These are phyloP conservation scores for Proctacanthus coquilletti DNA, from an alignment of 1,140 invertebrate genomes.

Conservation along the genomic window DNA sequence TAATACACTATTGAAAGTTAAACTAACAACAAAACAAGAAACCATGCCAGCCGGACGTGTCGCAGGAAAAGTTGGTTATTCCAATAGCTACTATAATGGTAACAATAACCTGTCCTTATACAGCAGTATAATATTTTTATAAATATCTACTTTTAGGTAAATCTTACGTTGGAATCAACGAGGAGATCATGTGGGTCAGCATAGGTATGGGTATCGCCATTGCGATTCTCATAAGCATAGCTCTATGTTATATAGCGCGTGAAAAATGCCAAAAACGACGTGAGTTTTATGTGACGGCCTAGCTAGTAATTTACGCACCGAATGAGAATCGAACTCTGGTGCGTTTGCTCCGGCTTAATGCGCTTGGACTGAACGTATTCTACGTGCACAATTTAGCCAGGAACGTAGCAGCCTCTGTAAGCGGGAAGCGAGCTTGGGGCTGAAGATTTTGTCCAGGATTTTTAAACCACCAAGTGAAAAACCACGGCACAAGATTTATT, in stretches of 20 bases:
- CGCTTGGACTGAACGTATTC: background rate
- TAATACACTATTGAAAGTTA: too few relatives aligned
- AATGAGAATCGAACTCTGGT: background rate
- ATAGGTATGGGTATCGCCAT: slow-evolving; percentile 74
- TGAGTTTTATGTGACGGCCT: slow-evolving; percentile 54
- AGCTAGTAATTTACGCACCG: slow-evolving; percentile 11
- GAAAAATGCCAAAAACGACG: slow-evolving; percentile 62
- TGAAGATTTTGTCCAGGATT: too few relatives aligned
- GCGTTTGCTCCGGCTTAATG: background rate
- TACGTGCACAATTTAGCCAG: background rate
- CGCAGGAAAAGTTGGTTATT: slow-evolving; percentile 53
- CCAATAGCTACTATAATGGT: slow-evolving; percentile 51
- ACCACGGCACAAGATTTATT: too few relatives aligned
- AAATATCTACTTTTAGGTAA: slow-evolving; percentile 38
- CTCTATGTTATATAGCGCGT: slow-evolving; percentile 58
- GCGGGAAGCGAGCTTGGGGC: background rate
- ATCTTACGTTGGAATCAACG: slow-evolving; percentile 63
- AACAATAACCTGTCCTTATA: too few relatives aligned
- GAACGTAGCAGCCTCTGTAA: background rate
- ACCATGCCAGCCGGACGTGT: slow-evolving; percentile 41
- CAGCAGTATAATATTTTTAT: slow-evolving; percentile 2
- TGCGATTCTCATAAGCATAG: slow-evolving; percentile 59
- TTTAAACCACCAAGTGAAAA: too few relatives aligned
- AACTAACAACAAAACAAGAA: slow-evolving; percentile 4
- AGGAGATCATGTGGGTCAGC: slow-evolving; percentile 74